These are phyloP conservation scores for Stercorarius parasiticus DNA, from an alignment of 2,113 vertebrate genomes.

Conservation along the genomic window DNA sequence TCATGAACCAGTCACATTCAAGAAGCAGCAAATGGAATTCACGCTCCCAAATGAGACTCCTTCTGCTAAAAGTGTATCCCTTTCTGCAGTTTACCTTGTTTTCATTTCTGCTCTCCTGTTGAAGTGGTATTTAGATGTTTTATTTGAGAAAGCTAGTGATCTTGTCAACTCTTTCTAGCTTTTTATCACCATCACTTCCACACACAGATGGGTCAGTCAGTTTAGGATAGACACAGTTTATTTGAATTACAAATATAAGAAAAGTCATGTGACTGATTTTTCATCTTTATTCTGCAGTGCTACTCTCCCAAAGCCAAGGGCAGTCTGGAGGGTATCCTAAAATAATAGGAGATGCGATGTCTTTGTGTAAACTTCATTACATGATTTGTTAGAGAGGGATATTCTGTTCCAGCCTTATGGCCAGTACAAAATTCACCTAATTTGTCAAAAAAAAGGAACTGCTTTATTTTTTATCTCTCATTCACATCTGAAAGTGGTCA, in stretches of 20 bases:
- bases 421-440: background rate
- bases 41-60: background rate
- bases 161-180: background rate
- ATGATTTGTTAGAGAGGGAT: background rate
- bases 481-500: background rate
- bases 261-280: fast-evolving
- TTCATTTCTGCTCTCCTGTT: background rate
- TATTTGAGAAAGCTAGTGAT: background rate
- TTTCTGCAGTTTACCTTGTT: background rate
- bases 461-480: background rate
- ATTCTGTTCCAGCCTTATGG: background rate
- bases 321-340: background rate
- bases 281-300: background rate
- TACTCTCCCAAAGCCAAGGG: background rate
- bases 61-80: background rate
- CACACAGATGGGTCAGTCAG: background rate
- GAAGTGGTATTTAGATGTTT: background rate
- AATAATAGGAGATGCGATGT: background rate
- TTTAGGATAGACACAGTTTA: background rate
- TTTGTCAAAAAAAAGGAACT: fast-evolving
- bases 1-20: background rate
- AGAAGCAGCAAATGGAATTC: background rate
- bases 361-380: background rate
- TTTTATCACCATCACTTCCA: background rate
- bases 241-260: background rate